Base-by-base conservation (phyloP, 2,113 vertebrate genomes). In the Spermophilus dauricus region DNA sequence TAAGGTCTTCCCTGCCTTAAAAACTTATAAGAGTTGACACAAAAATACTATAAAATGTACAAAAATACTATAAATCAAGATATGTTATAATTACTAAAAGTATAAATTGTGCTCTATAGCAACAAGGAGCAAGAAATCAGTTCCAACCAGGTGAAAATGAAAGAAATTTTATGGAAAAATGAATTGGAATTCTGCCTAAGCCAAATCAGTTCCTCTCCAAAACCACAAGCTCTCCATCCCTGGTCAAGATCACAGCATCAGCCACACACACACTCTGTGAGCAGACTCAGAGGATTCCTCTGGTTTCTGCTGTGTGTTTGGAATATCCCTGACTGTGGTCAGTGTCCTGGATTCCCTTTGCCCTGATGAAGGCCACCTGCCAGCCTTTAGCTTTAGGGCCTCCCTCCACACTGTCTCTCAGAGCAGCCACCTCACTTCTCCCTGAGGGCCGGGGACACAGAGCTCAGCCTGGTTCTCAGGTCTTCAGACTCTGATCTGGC, bases 141-240 rank as follows among this genome's bases (percentile, higher is more conserved):
- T 94, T 84, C 73, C 34, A 88, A 76, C 9, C 13, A 37, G 45
- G 63, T 94, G 42, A 92, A 92, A 90, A 78, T 84, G 56, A 89
- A 86, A n/a, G 26, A 73, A 77, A 83, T n/a, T 30, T 48, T 86
- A 48, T 34, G 34, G 58, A 32, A 13, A 81, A 91, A 91, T 32
- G 30, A 67, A 67, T 28, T 67, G 65, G 65, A 67, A 32, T 37
- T 48, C 1, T 37, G 2, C 42, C 14, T 75, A 86, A 92, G 7
- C 32, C 39, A 90, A 81, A 2, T 76, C 5, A 28, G 22, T 16
- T 92, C 34, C 63, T 67, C 7, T 24, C 45, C 14, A 45, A 37
- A 61, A 73, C 10, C 69, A 37, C 30, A 81, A 67, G 16, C 24
- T 89, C 76, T 78, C 76, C 51, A 39, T 22, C 34, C 17, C 4